Conservation (phyloP, 2,113 vertebrate genomes). For the Beaufortia kweichowensis region DNA sequence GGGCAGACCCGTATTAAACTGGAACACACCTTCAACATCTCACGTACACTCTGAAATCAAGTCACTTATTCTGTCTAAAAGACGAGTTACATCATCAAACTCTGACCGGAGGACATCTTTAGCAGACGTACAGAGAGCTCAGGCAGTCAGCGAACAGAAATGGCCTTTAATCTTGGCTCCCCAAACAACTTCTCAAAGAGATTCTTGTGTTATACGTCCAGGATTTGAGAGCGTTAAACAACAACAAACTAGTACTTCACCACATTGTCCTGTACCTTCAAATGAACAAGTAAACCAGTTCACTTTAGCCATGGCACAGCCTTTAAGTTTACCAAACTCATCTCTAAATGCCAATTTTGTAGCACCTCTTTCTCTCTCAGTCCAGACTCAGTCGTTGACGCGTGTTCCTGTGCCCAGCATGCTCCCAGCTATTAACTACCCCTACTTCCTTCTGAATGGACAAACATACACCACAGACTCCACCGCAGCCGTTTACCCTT, state of each 20-base stretch:
- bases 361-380: slow-evolving; percentile 8
- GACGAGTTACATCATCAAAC: neutral
- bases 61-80: slow-evolving; percentile 34
- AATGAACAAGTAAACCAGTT: slow-evolving; percentile 40
- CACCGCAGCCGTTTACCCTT: neutral
- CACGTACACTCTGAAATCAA: slow-evolving; percentile 41
- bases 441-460: slow-evolving; percentile 55
- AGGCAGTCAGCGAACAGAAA: slow-evolving; percentile 11
- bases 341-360: neutral
- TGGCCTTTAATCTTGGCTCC: slow-evolving; percentile 11
- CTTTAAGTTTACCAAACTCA: slow-evolving; percentile 23
- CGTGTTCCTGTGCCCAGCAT: neutral
- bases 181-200: neutral
- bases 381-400: slow-evolving; percentile 19
- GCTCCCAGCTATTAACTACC: slow-evolving; percentile 43
- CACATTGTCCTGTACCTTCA: slow-evolving; percentile 18
- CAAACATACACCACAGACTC: slow-evolving; percentile 52
- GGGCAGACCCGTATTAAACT: slow-evolving; percentile 10
- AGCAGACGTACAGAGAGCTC: slow-evolving; percentile 23
- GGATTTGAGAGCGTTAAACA: slow-evolving; percentile 15
- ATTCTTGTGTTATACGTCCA: neutral
- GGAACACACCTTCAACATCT: slow-evolving; percentile 15
- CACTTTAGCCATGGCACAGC: slow-evolving; percentile 28
- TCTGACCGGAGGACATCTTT: slow-evolving; percentile 13
- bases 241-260: slow-evolving; percentile 8